phyloP scores from a whole-genome alignment of 2,888 invertebrate species.

The Laothoe populi region DNA sequence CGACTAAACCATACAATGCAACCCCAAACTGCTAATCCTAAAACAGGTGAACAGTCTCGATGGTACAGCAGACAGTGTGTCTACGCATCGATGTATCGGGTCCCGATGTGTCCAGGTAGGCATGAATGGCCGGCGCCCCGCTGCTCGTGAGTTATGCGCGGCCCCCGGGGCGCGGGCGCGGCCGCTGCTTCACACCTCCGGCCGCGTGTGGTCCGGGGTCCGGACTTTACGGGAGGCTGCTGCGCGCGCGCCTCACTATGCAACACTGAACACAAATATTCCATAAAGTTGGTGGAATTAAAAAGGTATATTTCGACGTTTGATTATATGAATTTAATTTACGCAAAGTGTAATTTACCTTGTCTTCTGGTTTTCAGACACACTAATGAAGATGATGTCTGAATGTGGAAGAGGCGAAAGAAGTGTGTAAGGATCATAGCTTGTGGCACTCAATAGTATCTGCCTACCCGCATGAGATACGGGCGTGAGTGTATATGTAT shows the following conservation, averaged over 20 bases:
- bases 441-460: too few relatives aligned
- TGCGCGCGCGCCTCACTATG: slow-evolving; percentile 59
- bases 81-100: slow-evolving; percentile 49
- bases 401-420: too few relatives aligned
- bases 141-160: slow-evolving; percentile 81
- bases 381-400: too few relatives aligned
- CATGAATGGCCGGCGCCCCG: slow-evolving; percentile 83
- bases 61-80: slow-evolving; percentile 63
- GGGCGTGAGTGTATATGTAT: too few relatives aligned
- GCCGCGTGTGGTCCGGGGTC: slow-evolving; percentile 84
- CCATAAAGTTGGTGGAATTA: not conserved
- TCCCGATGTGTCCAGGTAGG: slow-evolving; percentile 67
- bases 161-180: slow-evolving; percentile 73
- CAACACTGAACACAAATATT: slow-evolving; percentile 37
- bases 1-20: not conserved
- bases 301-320: not conserved
- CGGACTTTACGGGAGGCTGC: slow-evolving; percentile 78
- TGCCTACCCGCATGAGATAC: too few relatives aligned
- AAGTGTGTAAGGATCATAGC: too few relatives aligned
- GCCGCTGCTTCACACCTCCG: slow-evolving; percentile 82
- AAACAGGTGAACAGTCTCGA: slow-evolving; percentile 15
- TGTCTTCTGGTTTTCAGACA: too few relatives aligned
- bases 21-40: not conserved
- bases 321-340: not conserved
- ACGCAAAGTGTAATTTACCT: too few relatives aligned